A percentile compares a stretch with the other conserved stretches of the same genome.
Conservation (phyloP, 2,113 vertebrate species). For the Tragelaphus imberbis region DNA sequence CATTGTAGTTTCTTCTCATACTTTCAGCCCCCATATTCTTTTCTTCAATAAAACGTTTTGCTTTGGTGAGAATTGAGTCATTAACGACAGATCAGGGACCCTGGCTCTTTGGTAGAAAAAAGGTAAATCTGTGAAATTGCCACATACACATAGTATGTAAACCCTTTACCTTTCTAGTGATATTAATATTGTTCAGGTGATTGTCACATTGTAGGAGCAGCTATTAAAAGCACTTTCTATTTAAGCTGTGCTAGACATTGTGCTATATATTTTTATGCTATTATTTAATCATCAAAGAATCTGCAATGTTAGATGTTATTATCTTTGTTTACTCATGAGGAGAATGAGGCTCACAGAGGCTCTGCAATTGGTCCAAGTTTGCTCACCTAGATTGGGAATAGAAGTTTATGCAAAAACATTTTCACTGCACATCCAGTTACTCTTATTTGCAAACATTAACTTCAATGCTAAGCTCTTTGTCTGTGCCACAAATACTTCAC, state of each 20-base stretch:
- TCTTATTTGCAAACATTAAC: conserved; percentile 13
- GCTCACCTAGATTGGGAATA: neutral
- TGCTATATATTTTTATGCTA: neutral
- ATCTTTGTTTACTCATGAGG: neutral
- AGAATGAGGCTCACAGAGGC: neutral
- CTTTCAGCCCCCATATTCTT: neutral
- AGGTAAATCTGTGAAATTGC: neutral
- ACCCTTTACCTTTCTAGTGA: neutral
- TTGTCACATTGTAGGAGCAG: neutral
- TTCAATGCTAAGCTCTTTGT: neutral
- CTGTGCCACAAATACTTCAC: neutral
- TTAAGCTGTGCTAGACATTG: neutral
- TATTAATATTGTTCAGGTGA: neutral
- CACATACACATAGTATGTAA: neutral
- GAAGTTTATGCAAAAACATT: neutral
- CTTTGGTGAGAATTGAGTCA: neutral
- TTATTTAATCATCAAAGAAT: neutral
- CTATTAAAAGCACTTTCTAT: neutral
- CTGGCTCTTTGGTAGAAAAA: neutral
- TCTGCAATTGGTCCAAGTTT: neutral
- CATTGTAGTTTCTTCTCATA: neutral
- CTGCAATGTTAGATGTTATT: neutral
- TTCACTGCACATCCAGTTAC: neutral
- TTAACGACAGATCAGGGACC: neutral
- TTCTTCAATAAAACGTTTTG: neutral